Evolutionary conservation across 2,113 vertebrate genomes (phyloP), one percentile per base, ranked within the genome.

Genomic region (Misgurnus anguillicaudatus): DNA sequence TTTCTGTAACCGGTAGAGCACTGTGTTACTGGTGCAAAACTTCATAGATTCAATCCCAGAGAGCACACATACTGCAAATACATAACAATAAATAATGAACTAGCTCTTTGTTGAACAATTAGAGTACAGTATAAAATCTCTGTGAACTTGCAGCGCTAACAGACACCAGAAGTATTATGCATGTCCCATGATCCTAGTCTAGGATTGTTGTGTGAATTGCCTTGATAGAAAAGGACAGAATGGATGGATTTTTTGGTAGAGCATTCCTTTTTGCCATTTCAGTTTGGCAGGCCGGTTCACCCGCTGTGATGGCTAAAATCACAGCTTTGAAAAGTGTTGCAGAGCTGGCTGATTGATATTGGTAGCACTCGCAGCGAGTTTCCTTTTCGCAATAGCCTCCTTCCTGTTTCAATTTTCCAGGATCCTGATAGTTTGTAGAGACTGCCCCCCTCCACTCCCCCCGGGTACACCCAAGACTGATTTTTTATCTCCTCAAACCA

Each of bases 401-500:
- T 89, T 92, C 87, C 89, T 88, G 85, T 89, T 92, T 92, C 88
- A 90, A 91, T 92, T 91, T 91, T 79, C 82, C 84, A 84, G 86
- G 85, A 90, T 88, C 85, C 83, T 80, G 80, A 80, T 87, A 89
- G 84, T 92, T 92, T 90, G 72, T 80, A 57, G 70, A 53, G 17
- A 36, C 48, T 39, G 87, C 77, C 82, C 86, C 7, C 64, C 78
- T 87, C 36, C 19, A 51, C n/a, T 72, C n/a, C 57, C 38, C 19
- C 9, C 41, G 9, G 41, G 9, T 42, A 42, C 5, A 42, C 6
- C 10, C 53, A 19, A 45, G 41, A 31, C 71, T 74, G 71, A 67
- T 85, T 83, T 87, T 80, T 80, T 61, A 89, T 86, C 87, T 90
- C 85, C 88, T 92, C 90, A 91, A 69, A 79, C 80, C 77, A 80